phyloP scores from a whole-genome alignment of 2,113 vertebrate genomes.

The Sapajus apella region DNA sequence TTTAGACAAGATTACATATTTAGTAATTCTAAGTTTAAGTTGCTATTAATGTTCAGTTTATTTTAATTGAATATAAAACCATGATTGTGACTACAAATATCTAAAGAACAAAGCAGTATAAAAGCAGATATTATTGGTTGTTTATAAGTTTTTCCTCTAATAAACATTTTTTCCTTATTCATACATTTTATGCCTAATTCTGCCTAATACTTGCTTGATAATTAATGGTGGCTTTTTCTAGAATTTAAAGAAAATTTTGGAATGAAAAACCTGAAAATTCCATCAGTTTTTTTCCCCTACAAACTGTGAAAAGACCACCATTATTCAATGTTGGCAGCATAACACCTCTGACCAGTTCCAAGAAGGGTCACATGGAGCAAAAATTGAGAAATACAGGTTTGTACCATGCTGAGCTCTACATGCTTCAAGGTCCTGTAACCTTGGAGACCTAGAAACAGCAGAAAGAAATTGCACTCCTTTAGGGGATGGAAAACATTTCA shows the following conservation, averaged over 20 bases:
- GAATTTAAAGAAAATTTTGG: neutral
- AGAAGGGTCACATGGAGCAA: neutral
- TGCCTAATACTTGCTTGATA: neutral
- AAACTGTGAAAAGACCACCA: neutral
- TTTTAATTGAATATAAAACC: slow-evolving; percentile 46
- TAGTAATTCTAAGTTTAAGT: slow-evolving; percentile 34
- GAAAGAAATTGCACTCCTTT: slow-evolving; percentile 26
- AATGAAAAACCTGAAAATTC: neutral
- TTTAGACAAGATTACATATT: slow-evolving; percentile 18
- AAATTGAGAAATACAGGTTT: neutral
- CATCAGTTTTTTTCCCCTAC: neutral
- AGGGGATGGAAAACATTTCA: slow-evolving; percentile 6
- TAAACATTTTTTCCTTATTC: neutral
- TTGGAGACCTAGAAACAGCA: neutral
- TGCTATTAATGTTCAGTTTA: neutral
- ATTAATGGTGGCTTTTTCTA: neutral
- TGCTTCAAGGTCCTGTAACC: neutral
- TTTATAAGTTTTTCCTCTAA: neutral
- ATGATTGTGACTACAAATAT: neutral
- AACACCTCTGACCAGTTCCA: neutral
- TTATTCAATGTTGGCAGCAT: neutral
- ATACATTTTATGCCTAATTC: neutral
- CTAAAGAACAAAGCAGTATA: neutral
- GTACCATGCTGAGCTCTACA: neutral
- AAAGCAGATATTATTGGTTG: neutral